Evolutionary conservation across 92 coral and sea anemone genomes (phyloP).

Genomic region (Siderastrea siderea): DNA sequence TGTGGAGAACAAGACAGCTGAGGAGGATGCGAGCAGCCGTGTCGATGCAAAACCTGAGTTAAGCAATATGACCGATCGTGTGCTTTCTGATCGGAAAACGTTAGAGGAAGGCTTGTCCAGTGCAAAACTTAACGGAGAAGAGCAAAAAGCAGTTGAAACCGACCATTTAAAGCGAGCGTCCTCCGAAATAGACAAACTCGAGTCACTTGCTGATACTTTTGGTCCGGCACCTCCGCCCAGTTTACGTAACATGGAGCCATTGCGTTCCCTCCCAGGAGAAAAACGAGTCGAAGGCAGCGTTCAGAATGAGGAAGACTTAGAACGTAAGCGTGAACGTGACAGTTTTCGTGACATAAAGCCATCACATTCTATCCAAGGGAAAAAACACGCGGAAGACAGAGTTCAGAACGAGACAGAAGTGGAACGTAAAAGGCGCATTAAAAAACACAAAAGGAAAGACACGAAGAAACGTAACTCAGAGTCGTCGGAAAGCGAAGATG

Average conservation of each 20-base stretch:
- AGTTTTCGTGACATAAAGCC: too few relatives aligned
- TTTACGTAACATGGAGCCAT: background rate
- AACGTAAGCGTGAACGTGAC: too few relatives aligned
- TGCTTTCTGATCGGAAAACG: too few relatives aligned
- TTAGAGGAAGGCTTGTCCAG: background rate
- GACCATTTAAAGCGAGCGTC: background rate
- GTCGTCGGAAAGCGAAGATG: constrained; percentile 23
- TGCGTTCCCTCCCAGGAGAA: background rate
- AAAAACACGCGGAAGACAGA: background rate
- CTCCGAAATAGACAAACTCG: background rate
- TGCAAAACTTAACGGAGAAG: background rate
- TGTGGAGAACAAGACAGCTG: background rate
- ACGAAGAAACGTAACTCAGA: constrained; percentile 14
- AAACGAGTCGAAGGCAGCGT: background rate
- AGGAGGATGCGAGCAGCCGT: background rate
- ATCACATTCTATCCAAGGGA: too few relatives aligned
- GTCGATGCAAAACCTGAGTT: background rate
- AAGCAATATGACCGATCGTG: background rate
- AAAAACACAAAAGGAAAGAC: constrained; percentile 19
- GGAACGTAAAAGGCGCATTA: background rate
- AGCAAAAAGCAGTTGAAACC: background rate
- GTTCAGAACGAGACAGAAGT: background rate
- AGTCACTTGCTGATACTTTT: constrained; percentile 36
- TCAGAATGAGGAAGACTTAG: background rate
- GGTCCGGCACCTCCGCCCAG: constrained; percentile 72